These are phyloP conservation scores for Agriopis leucophaearia DNA, from an alignment of 2,888 invertebrate genomes.

Conservation along the genomic window DNA sequence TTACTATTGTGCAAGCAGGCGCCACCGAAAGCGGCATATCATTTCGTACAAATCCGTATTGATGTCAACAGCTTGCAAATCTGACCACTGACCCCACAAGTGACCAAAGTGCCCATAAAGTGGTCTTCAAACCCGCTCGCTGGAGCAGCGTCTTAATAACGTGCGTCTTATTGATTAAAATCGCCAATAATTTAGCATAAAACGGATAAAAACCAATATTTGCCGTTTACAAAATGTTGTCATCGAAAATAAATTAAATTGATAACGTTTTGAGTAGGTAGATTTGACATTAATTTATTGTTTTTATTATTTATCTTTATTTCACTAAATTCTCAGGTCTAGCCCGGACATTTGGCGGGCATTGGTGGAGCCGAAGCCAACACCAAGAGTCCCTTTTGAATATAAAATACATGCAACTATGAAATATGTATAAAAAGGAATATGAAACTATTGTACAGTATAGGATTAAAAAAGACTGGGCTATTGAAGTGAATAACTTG, in stretches of 20 bases:
- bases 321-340: no score
- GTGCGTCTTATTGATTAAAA: slow-evolving; percentile 35
- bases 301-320: no score
- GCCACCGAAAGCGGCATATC: slow-evolving; percentile 8
- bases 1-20: slow-evolving; percentile 9
- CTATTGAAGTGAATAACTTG: no score
- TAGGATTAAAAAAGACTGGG: no score
- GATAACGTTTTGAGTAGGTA: not conserved
- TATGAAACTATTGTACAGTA: no score
- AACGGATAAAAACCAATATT: slow-evolving; percentile 23
- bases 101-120: slow-evolving; percentile 30
- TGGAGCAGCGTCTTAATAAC: slow-evolving; percentile 42
- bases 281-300: not conserved
- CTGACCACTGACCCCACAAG: slow-evolving; percentile 47
- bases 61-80: slow-evolving; percentile 42
- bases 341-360: no score
- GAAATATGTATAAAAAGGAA: no score
- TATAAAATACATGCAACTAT: no score
- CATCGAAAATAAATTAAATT: not conserved
- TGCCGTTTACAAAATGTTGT: slow-evolving; percentile 6
- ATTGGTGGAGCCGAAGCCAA: no score
- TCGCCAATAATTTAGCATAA: slow-evolving; percentile 37
- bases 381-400: no score
- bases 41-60: slow-evolving; percentile 28
- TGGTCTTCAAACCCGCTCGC: slow-evolving; percentile 7